phyloP scores from a whole-genome alignment of 1,140 invertebrate genomes.

The Zaprionus taronus region DNA sequence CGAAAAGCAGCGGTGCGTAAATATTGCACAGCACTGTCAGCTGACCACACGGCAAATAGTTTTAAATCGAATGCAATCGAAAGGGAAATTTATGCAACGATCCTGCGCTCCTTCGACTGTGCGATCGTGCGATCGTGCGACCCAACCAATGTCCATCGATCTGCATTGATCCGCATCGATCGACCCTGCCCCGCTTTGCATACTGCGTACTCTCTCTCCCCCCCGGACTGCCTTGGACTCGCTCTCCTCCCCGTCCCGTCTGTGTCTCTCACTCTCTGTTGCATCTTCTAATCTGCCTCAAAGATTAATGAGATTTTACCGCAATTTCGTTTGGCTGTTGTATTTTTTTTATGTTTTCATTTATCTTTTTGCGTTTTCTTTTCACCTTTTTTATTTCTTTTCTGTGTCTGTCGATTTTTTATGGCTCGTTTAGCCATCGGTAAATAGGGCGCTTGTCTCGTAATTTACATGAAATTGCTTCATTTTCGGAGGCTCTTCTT shows the following conservation, averaged over 20 bases:
- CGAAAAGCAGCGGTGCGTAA: conserved; percentile 64
- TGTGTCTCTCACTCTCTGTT: not conserved
- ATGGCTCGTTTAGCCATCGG: conserved; percentile 73
- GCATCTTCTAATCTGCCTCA: conserved; percentile 58
- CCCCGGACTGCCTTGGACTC: not conserved
- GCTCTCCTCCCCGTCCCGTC: not conserved
- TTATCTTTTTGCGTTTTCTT: conserved; percentile 36
- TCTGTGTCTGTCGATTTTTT: conserved; percentile 60
- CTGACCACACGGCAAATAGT: conserved; percentile 65
- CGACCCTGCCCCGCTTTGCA: conserved; percentile 69
- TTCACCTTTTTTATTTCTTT: conserved; percentile 19
- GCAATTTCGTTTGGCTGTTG: conserved; percentile 56
- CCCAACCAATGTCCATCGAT: conserved; percentile 13
- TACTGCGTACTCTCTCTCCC: conserved; percentile 24
- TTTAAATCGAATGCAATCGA: conserved; percentile 53
- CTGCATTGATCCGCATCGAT: conserved; percentile 19
- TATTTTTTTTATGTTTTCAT: conserved; percentile 33
- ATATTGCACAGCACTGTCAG: conserved; percentile 34
- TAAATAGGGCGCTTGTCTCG: conserved; percentile 78
- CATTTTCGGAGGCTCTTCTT: conserved; percentile 60
- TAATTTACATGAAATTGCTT: conserved; percentile 83
- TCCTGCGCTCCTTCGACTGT: conserved; percentile 26
- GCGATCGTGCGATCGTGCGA: conserved; percentile 46
- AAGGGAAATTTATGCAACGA: conserved; percentile 67
- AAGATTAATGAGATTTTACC: conserved; percentile 77